These are phyloP conservation scores for Vidua chalybeata DNA, from an alignment of 2,113 vertebrate species.

Conservation along the genomic window DNA sequence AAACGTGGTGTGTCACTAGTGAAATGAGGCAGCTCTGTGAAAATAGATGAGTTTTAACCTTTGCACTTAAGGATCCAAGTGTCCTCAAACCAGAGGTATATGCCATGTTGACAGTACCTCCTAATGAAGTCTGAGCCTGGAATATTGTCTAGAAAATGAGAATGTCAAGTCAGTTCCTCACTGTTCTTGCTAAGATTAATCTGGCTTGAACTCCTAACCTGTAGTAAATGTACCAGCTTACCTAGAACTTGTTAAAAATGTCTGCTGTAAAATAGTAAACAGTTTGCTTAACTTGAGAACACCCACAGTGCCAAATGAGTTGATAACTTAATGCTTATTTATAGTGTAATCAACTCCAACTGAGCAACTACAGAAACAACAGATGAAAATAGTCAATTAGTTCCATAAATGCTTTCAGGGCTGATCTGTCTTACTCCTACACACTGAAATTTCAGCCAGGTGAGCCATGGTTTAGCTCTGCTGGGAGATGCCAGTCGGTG, in stretches of 20 bases:
- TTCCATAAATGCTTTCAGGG: background rate
- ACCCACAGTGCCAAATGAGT: background rate
- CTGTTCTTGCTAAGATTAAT: background rate
- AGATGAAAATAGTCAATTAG: background rate
- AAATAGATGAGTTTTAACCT: background rate
- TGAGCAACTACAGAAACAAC: background rate
- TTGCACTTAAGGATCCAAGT: background rate
- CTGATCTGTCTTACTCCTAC: background rate
- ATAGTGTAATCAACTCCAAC: background rate
- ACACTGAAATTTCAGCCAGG: background rate
- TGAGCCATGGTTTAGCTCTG: background rate
- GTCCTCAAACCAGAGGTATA: background rate
- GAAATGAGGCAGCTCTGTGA: background rate
- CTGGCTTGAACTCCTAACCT: background rate
- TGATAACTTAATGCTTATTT: background rate
- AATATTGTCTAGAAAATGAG: background rate
- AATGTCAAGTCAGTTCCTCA: background rate
- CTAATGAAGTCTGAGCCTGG: background rate
- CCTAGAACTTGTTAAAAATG: background rate
- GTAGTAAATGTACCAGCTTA: background rate
- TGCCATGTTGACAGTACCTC: background rate
- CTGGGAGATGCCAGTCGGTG: background rate
- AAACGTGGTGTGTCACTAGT: background rate
- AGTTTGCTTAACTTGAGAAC: background rate
- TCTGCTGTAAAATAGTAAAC: background rate